phyloP scores from a whole-genome alignment of 2,797 vertebrate species.

The Mionectes olivaceus region DNA sequence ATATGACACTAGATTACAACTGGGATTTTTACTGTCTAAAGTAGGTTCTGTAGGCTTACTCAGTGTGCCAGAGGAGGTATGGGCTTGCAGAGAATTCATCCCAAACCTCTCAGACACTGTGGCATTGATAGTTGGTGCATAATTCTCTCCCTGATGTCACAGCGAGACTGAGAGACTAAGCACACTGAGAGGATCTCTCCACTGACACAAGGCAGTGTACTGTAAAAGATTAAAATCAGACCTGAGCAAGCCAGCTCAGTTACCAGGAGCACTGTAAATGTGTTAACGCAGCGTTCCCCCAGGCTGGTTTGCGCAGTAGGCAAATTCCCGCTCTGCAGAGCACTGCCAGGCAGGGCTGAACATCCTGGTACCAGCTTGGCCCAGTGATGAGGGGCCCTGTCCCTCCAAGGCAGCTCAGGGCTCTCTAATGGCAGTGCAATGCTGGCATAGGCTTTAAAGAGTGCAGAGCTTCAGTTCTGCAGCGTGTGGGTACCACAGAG shows the following conservation, averaged over 20 bases:
- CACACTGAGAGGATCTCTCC: neutral
- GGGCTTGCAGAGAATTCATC: neutral
- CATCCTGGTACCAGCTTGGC: neutral
- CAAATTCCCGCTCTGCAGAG: neutral
- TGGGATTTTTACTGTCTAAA: neutral
- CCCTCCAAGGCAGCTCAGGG: neutral
- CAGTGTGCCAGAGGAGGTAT: neutral
- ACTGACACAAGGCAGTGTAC: neutral
- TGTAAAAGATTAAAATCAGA: neutral
- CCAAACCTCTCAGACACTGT: neutral
- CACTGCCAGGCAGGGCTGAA: neutral
- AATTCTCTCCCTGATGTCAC: neutral
- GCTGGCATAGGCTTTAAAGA: neutral
- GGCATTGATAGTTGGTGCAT: neutral
- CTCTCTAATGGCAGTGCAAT: neutral
- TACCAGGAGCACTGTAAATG: neutral
- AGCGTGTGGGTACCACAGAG: fast-evolving
- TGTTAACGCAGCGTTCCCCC: fast-evolving
- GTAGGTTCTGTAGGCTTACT: neutral
- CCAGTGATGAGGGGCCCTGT: neutral
- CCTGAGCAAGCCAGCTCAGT: neutral
- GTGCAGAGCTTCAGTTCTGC: neutral
- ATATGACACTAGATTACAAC: neutral
- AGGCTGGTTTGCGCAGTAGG: fast-evolving
- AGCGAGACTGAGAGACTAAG: neutral